Base-by-base conservation (phyloP, 2,113 vertebrate genomes). In the Tetraodon nigroviridis region DNA sequence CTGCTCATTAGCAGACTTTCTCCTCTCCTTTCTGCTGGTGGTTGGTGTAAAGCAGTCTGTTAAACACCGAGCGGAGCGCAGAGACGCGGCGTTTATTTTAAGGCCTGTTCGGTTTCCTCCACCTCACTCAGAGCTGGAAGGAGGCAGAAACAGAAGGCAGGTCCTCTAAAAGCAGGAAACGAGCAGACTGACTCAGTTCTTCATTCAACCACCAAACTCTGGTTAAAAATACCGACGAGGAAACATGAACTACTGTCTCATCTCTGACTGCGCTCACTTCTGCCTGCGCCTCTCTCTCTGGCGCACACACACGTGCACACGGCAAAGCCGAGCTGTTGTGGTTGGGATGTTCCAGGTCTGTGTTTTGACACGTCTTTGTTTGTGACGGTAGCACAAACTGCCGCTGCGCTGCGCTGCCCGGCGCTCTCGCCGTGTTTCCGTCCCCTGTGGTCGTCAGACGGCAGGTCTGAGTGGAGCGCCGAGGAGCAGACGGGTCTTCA, bases 371-470 rank as follows among this genome's bases (percentile, higher is more conserved):
- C 45, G 21, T 60, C 52, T 72, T 85, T 65, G 73, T 77, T 79
- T 84, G 82, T 90, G 89, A 91, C 83, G 76, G 76, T 83, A 82
- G 69, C 80, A 78, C 89, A 77, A 78, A 78, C 76, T 84, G 82
- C 73, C 69, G 86, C 67, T 79, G 83, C 59, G 80, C 79, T 59
- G 10, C 65, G 76, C 71, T 87, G 87, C 72, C 76, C 80, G 77
- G 85, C 82, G 83, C 90, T 87, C 90, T 90, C 89, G 81, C 59
- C 78, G 62, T 80, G 60, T 61, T 79, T 69, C 76, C 72, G 51
- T 80, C 75, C 85, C 83, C 82, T 67, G 82, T 49, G 82, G 86
- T 64, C 83, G 75, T 69, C 73, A 85, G 64, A 75, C 83, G 78
- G 66, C 22, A 68, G 76, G 79, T 70, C 71, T 87, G 86, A 88